Evolutionary conservation across 1,140 invertebrate species (phyloP).

Genomic region (Papilio xuthus): DNA sequence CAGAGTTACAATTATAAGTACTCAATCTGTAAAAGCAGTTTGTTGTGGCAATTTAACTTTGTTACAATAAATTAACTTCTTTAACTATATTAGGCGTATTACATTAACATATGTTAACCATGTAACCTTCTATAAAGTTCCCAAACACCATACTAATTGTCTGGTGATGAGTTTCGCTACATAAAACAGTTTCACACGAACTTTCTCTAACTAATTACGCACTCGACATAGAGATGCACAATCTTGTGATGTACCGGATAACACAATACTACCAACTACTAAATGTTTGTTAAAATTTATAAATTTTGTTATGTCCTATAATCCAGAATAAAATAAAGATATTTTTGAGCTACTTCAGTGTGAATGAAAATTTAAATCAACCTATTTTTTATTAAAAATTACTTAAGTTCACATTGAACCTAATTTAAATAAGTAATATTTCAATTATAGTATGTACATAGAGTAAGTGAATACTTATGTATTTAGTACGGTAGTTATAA

Average conservation of each 20-base stretch:
- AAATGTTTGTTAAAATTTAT: background rate
- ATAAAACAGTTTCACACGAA: constrained; percentile 18
- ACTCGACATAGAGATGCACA: background rate
- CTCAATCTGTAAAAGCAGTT: no score
- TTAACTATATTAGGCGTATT: background rate
- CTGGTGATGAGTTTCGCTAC: background rate
- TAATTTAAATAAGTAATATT: background rate
- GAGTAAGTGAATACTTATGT: background rate
- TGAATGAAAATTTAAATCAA: background rate
- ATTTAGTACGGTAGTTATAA: background rate
- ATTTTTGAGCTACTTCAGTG: background rate
- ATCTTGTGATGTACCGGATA: constrained; percentile 4
- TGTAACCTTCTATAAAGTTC: background rate
- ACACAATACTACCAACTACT: background rate
- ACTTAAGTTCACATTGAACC: background rate
- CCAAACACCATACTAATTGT: constrained; percentile 1
- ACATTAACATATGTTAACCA: background rate
- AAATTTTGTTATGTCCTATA: background rate
- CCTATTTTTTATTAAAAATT: background rate
- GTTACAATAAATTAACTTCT: no score
- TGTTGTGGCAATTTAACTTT: no score
- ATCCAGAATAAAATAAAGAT: background rate
- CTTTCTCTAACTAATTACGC: constrained; percentile 11
- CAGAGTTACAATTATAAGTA: no score
- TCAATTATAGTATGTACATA: background rate